phyloP scores from a whole-genome alignment of 2,113 vertebrate species.

The Malurus cyaneus region DNA sequence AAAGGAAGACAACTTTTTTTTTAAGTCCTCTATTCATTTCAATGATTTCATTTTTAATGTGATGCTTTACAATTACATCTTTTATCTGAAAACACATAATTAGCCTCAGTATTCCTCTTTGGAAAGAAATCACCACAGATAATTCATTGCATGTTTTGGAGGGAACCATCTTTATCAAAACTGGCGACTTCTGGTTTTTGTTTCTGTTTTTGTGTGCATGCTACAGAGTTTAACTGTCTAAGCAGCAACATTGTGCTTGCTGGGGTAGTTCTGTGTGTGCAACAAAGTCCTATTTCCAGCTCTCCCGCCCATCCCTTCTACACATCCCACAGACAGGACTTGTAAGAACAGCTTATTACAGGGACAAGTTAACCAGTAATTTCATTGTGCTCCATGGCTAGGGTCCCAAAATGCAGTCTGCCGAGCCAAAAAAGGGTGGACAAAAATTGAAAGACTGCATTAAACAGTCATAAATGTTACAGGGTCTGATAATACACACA shows the following conservation, averaged over 20 bases:
- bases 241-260: background rate
- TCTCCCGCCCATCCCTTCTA: slow-evolving; percentile 27
- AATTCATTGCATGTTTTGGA: background rate
- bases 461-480: slow-evolving; percentile 28
- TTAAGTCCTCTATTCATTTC: background rate
- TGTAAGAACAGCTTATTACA: slow-evolving; percentile 33
- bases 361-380: background rate
- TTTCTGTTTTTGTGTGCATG: background rate
- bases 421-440: slow-evolving; percentile 16
- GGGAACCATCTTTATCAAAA: slow-evolving; percentile 6
- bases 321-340: slow-evolving; percentile 13
- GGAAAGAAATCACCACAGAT: background rate
- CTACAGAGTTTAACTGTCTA: background rate
- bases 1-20: slow-evolving; percentile 31
- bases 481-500: background rate
- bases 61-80: background rate
- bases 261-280: background rate
- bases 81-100: background rate
- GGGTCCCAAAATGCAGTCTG: slow-evolving; percentile 6
- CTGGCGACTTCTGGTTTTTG: background rate
- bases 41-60: background rate
- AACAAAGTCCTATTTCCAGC: slow-evolving; percentile 41
- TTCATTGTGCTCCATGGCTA: background rate
- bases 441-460: background rate
- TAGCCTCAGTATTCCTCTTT: background rate